These are phyloP conservation scores for Acrobasis consociella DNA, from an alignment of 2,888 invertebrate species.

Conservation along the genomic window DNA sequence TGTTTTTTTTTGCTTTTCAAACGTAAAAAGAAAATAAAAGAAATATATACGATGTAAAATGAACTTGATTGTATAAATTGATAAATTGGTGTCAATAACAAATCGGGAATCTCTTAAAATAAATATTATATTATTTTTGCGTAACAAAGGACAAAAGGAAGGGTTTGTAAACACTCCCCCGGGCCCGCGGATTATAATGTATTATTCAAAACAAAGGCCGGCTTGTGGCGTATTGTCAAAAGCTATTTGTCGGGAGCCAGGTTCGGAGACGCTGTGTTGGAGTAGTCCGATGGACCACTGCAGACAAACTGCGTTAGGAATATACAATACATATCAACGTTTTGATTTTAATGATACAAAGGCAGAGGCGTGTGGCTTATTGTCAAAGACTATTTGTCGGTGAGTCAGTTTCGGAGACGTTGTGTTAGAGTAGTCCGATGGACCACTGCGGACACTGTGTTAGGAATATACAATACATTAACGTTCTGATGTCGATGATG, in stretches of 20 bases:
- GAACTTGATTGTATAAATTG: too few species aligned
- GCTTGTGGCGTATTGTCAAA: constrained; percentile 15
- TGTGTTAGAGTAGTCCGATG: background rate
- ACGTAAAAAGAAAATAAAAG: too few species aligned
- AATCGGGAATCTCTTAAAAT: too few species aligned
- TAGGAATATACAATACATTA: too few species aligned
- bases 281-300: background rate
- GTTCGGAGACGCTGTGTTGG: background rate
- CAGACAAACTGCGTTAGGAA: background rate
- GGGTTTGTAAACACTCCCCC: constrained; percentile 4
- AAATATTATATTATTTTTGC: background rate
- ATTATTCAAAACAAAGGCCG: constrained; percentile 18
- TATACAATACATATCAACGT: too few species aligned
- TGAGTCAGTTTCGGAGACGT: background rate
- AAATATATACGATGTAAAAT: too few species aligned
- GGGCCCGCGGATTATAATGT: background rate
- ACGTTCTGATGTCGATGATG: too few species aligned
- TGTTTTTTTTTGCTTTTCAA: too few species aligned
- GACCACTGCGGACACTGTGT: background rate
- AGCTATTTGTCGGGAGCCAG: constrained; percentile 7
- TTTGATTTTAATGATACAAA: too few species aligned
- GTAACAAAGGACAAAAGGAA: constrained; percentile 14
- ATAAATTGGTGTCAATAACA: too few species aligned
- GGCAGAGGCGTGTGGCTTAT: constrained; percentile 16
- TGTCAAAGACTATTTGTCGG: constrained; percentile 13